Percentiles rank a stretch among this genome's conserved stretches.
Evolutionary conservation across 2,888 invertebrate species (phyloP).

Genomic region (Epinotia nisella): DNA sequence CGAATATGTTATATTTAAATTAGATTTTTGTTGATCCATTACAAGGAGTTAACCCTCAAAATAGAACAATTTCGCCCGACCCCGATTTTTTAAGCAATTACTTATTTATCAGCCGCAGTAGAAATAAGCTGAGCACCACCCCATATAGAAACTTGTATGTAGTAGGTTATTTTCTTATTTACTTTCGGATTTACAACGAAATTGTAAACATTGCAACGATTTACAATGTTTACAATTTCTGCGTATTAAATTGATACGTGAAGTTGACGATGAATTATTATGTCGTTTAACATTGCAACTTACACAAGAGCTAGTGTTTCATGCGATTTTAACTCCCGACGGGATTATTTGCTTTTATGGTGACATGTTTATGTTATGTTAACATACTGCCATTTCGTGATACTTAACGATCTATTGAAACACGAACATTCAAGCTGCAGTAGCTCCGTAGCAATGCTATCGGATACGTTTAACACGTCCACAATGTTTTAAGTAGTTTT

Average conservation of each 20-base stretch:
- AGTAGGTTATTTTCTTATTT: neutral
- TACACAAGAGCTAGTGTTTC: constrained; percentile 6
- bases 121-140: too few species aligned
- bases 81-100: too few species aligned
- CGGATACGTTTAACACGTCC: neutral
- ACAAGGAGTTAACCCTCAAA: too few species aligned
- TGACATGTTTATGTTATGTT: constrained; percentile 22
- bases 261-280: constrained; percentile 21
- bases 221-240: neutral
- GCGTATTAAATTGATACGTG: neutral
- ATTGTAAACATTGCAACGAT: too few species aligned
- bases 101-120: too few species aligned
- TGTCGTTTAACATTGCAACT: constrained; percentile 4
- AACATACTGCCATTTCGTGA: constrained; percentile 22
- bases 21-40: too few species aligned
- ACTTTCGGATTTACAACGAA: neutral
- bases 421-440: constrained; percentile 6
- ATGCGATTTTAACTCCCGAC: neutral
- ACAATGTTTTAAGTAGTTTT: neutral
- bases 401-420: constrained; percentile 38
- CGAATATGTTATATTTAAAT: too few species aligned
- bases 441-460: constrained; percentile 4
- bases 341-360: constrained; percentile 16
- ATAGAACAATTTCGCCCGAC: too few species aligned
- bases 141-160: too few species aligned